Base-by-base conservation (phyloP, 2,113 vertebrate species). In the Rana temporaria region DNA sequence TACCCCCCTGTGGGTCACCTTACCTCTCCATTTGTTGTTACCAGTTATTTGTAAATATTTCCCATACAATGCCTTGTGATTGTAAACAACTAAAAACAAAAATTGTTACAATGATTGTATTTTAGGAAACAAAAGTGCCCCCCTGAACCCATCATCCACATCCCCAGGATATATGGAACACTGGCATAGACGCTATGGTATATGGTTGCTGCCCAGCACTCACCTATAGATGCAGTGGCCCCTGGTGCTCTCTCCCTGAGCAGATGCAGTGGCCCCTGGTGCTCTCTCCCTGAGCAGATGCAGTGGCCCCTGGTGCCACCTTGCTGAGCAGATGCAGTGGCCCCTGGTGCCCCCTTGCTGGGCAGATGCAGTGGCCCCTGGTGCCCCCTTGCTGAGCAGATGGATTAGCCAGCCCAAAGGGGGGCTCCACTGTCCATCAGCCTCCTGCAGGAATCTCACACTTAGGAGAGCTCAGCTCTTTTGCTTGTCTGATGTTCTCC, bases 401-500 rank as follows among this genome's bases (percentile, higher is more conserved):
- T 57, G 1, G 18, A 30, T 30, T 60, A n/a, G 32, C 22, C 64
- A 38, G 63, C 17, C 30, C 32, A 80, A 38, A 64, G 59, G 76
- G 62, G 68, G 52, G n/a, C n/a, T 48, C 55, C 30, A 38, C 30
- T 24, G 42, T 68, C 16, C 55, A 24, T 69, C 65, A 64, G 68
- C 59, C 79, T 81, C 56, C 38, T 26, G 38, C 42, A 53, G 71
- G 52, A 74, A 74, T 74, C 1, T 74, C 18, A 74, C 71, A 74
- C 71, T 74, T 59, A 16, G 26, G 15, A 32, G 2, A 72, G 57
- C 67, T 16, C 22, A 34, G 66, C 68, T 60, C 78, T 18, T 17
- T 14, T 20, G 63, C 64, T 30, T 79, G 77, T 77, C 59, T 57
- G 70, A 32, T 56, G 16, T 20, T 48, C 78, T 79, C 78, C 78